Base-by-base conservation (phyloP, 2,888 invertebrate genomes). In the Pachydiplax longipennis region DNA sequence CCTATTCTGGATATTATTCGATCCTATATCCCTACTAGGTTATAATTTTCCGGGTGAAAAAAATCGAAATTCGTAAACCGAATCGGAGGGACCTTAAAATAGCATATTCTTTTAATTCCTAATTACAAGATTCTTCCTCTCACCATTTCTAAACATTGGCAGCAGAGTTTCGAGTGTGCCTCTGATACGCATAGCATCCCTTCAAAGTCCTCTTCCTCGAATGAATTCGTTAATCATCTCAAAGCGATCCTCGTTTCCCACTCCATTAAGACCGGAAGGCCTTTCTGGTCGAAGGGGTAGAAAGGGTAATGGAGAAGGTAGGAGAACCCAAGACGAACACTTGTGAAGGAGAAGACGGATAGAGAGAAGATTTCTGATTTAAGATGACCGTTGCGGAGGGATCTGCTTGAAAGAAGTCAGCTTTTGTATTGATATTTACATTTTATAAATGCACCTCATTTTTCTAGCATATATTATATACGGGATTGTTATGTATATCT, bases 191-290 rank as follows among this genome's bases (percentile, higher is more conserved):
- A 31, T 12, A 73, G 25, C 73, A 73, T 25, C 73, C 73, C 73
- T 31, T 73, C 73, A 31, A 73, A 73, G n/a, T 73, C 73, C 73
- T 73, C 73, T 31, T 44, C 81, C 81, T 44, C 81, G 37, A 37
- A 44, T 81, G 81, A 81, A 44, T 81, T 15, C 81, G 81, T 37
- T 81, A 44, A 81, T 81, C 81, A 44, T 37, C 81, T 81, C 81
- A 44, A 37, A 81, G 37, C 81, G 40, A 40, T 81, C 40, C 81
- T 81, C 81, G 22, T 81, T 81, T 37, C 40, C 37, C 81, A 44
- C 81, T 40, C 40, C 81, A 81, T 81, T 81, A 37, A 81, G 40
- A 81, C 40, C 81, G 81, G 81, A 37, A 81, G 81, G 81, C 81
- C n/a, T 81, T 37, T 80, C 25, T 5, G 65, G 25, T 65, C n/a